Conservation (phyloP, 2,797 vertebrate species). For the Sebastes flavidus region DNA sequence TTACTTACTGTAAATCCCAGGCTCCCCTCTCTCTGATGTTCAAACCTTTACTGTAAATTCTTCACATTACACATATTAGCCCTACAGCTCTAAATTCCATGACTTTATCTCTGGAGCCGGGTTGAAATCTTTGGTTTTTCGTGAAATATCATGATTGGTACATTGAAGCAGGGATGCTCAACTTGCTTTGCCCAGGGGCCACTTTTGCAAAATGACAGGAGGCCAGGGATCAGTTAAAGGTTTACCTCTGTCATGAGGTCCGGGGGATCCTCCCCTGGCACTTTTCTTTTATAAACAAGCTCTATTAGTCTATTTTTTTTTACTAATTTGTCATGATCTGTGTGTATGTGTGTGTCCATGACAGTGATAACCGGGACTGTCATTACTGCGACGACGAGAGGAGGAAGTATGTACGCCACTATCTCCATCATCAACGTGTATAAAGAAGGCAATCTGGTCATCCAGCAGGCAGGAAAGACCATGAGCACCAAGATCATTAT, state of each 20-base stretch:
- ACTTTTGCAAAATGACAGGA: too few relatives aligned
- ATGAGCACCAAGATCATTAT: conserved; percentile 95
- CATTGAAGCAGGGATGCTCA: too few relatives aligned
- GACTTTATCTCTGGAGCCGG: neutral
- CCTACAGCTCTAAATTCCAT: neutral
- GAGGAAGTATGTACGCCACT: conserved; percentile 90
- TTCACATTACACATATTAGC: neutral
- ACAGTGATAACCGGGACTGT: conserved; percentile 93
- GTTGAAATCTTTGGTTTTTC: neutral
- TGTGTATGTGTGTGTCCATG: conserved; percentile 12
- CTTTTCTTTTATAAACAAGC: too few relatives aligned
- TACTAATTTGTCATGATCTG: neutral
- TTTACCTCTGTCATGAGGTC: too few relatives aligned
- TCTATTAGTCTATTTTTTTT: neutral
- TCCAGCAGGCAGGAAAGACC: conserved; percentile 96
- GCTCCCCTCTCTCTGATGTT: neutral
- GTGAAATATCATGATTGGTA: too few relatives aligned
- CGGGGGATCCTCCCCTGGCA: too few relatives aligned
- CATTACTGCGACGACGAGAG: conserved; percentile 85
- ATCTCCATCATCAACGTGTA: conserved; percentile 96
- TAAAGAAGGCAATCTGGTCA: conserved; percentile 92
- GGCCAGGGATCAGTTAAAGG: too few relatives aligned
- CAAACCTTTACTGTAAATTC: neutral
- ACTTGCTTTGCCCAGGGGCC: too few relatives aligned
- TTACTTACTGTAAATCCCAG: neutral